phyloP scores from a whole-genome alignment of 2,888 invertebrate species.

The Eutolmus rufibarbis region DNA sequence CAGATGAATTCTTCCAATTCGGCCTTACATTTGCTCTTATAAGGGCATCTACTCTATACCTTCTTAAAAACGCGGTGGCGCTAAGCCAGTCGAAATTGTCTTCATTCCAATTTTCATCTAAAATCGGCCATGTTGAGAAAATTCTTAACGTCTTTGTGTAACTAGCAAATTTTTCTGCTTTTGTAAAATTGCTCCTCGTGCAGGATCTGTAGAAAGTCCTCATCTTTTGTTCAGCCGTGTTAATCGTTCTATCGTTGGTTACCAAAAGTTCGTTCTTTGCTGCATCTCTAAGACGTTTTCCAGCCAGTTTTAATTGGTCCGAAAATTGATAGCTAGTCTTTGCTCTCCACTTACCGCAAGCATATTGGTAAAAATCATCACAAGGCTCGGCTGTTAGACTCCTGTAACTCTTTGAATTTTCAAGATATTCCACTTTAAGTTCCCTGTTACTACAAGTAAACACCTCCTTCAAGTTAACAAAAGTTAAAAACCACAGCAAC shows the following conservation, averaged over 20 bases:
- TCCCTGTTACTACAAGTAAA: neutral
- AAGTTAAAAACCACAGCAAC: neutral
- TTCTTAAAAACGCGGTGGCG: neutral
- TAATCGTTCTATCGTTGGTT: neutral
- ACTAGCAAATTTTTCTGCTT: neutral
- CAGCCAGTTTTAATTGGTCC: neutral
- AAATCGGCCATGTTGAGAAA: neutral
- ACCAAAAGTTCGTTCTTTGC: neutral
- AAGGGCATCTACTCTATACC: neutral
- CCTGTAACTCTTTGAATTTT: neutral
- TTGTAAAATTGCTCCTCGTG: neutral
- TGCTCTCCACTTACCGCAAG: neutral
- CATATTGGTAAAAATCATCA: conserved; percentile 21
- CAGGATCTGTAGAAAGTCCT: neutral
- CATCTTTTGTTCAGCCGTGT: neutral
- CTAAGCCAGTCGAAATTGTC: neutral
- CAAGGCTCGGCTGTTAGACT: neutral
- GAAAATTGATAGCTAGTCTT: neutral
- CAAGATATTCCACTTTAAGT: neutral
- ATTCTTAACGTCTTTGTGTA: neutral
- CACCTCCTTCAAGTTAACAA: neutral
- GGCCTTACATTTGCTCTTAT: conserved; percentile 2
- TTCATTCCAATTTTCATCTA: neutral
- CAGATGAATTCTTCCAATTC: conserved; percentile 23
- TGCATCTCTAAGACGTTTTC: neutral